Evolutionary conservation across 2,888 invertebrate species (phyloP).

Genomic region (Saturnia japonica): DNA sequence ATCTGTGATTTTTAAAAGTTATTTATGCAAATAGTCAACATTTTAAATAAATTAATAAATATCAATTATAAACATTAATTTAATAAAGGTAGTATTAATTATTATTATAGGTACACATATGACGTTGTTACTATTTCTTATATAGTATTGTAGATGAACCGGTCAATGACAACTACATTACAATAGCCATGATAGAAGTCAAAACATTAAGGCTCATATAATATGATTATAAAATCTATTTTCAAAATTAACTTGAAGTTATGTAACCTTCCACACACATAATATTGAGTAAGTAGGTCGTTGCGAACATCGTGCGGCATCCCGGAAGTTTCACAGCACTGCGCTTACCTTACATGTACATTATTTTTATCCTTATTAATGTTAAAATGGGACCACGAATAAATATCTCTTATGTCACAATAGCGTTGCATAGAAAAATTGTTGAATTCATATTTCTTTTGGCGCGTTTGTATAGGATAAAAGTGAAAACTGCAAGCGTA

Average conservation of each 20-base stretch:
- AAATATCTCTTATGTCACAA: background rate
- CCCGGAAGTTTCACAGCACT: constrained; percentile 21
- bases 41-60: too few relatives aligned
- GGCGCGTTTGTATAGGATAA: too few relatives aligned
- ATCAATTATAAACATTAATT: too few relatives aligned
- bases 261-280: background rate
- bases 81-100: background rate
- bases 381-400: background rate
- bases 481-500: too few relatives aligned
- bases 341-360: constrained; percentile 13
- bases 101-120: background rate
- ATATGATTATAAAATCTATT: background rate
- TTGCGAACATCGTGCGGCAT: constrained; percentile 19
- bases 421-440: too few relatives aligned
- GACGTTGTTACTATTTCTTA: background rate
- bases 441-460: too few relatives aligned
- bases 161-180: constrained; percentile 3
- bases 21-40: too few relatives aligned
- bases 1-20: too few relatives aligned
- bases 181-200: background rate
- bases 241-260: background rate
- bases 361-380: background rate
- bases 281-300: constrained; percentile 19
- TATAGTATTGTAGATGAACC: background rate
- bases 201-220: background rate